These are phyloP conservation scores for Lerema accius DNA, from an alignment of 1,140 invertebrate genomes.

Conservation along the genomic window DNA sequence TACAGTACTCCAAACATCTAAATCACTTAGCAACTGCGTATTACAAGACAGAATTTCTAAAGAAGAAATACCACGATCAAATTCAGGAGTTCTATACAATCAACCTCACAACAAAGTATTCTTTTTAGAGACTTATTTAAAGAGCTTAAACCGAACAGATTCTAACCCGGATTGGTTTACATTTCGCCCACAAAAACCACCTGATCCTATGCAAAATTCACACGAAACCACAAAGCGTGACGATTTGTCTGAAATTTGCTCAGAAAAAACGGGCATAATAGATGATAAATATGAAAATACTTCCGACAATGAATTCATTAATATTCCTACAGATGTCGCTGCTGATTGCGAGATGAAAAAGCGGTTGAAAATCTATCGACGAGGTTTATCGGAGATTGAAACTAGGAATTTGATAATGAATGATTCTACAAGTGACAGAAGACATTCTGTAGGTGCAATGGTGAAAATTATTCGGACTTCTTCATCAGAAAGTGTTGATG, in stretches of 20 bases:
- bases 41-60: slow-evolving; percentile 39
- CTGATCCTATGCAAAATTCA: slow-evolving; percentile 54
- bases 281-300: slow-evolving; percentile 58
- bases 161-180: slow-evolving; percentile 73
- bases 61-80: slow-evolving; percentile 56
- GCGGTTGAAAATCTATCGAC: slow-evolving; percentile 77
- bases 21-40: slow-evolving; percentile 61
- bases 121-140: slow-evolving; percentile 80
- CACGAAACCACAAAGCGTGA: slow-evolving; percentile 43
- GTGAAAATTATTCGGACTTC: slow-evolving; percentile 63
- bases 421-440: slow-evolving; percentile 55
- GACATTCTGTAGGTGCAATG: slow-evolving; percentile 66
- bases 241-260: slow-evolving; percentile 48
- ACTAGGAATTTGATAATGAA: slow-evolving; percentile 52
- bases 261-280: slow-evolving; percentile 49
- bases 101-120: slow-evolving; percentile 75
- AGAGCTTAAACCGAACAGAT: slow-evolving; percentile 68
- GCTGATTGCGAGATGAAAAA: slow-evolving; percentile 76
- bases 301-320: slow-evolving; percentile 70
- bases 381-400: slow-evolving; percentile 76
- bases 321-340: slow-evolving; percentile 69
- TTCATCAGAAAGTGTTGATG: slow-evolving; percentile 80
- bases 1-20: slow-evolving; percentile 63
- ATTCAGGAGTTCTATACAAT: slow-evolving; percentile 63
- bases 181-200: slow-evolving; percentile 62